phyloP scores from a whole-genome alignment of 2,113 vertebrate genomes.

The Centropus unirufus region DNA sequence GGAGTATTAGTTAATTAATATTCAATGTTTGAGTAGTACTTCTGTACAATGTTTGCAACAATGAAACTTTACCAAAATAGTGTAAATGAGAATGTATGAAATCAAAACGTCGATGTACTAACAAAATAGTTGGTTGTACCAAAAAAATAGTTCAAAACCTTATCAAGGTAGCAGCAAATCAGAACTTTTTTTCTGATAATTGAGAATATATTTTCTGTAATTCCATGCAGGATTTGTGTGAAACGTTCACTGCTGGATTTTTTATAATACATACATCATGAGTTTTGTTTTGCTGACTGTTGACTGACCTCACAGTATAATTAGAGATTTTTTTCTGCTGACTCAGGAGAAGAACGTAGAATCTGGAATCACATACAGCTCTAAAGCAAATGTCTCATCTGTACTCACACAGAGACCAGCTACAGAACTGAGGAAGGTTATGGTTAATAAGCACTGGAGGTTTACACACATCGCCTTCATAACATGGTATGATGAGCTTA shows the following conservation, averaged over 20 bases:
- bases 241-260: neutral
- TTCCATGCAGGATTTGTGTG: neutral
- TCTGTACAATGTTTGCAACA: neutral
- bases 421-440: neutral
- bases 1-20: neutral
- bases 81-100: neutral
- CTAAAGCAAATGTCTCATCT: neutral
- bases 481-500: neutral
- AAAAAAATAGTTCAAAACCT: neutral
- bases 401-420: neutral
- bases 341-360: constrained; percentile 8
- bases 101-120: neutral
- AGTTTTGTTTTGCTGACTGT: constrained; percentile 55
- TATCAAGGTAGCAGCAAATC: neutral
- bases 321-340: constrained; percentile 41
- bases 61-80: neutral
- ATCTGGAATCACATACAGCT: neutral
- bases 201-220: neutral
- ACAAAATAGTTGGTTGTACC: neutral
- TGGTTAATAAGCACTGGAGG: neutral
- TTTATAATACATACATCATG: constrained; percentile 14
- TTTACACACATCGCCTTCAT: neutral
- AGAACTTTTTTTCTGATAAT: neutral
- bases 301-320: constrained; percentile 19
- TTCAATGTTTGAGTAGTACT: neutral